Conservation (phyloP, 2,888 invertebrate species). For the Himalopsyche japonica region DNA sequence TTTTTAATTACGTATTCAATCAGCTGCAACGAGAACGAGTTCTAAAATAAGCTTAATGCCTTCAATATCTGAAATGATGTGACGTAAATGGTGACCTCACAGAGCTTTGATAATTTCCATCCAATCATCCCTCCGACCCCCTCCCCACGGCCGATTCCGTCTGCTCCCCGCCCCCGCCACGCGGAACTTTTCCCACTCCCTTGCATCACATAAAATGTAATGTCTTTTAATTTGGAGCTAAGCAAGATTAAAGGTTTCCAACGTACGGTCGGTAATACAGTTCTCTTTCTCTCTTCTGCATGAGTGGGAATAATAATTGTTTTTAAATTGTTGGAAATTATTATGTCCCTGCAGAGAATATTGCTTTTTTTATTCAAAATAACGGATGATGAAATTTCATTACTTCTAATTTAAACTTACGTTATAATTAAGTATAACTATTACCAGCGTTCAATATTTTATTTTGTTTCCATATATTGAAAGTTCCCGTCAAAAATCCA, state of each 20-base stretch:
- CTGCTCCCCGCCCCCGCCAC: neutral
- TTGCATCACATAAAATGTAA: conserved; percentile 31
- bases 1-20: neutral
- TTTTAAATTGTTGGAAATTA: neutral
- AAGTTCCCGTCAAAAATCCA: too few species aligned
- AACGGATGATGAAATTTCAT: too few species aligned
- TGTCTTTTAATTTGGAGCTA: conserved; percentile 35
- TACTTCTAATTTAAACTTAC: too few species aligned
- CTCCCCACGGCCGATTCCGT: neutral
- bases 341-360: neutral
- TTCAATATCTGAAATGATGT: neutral
- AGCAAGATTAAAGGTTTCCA: conserved; percentile 27
- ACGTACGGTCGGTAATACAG: neutral
- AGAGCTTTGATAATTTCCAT: conserved; percentile 31
- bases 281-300: neutral
- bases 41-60: neutral
- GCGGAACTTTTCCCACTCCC: neutral
- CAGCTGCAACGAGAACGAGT: neutral
- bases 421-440: too few species aligned
- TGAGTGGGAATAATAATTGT: neutral
- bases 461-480: too few species aligned
- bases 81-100: conserved; percentile 10
- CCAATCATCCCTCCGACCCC: conserved; percentile 22
- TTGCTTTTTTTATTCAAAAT: neutral
- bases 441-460: too few species aligned